Conservation (phyloP, 2,888 invertebrate species). For the Branchipolynoe longqiensis region DNA sequence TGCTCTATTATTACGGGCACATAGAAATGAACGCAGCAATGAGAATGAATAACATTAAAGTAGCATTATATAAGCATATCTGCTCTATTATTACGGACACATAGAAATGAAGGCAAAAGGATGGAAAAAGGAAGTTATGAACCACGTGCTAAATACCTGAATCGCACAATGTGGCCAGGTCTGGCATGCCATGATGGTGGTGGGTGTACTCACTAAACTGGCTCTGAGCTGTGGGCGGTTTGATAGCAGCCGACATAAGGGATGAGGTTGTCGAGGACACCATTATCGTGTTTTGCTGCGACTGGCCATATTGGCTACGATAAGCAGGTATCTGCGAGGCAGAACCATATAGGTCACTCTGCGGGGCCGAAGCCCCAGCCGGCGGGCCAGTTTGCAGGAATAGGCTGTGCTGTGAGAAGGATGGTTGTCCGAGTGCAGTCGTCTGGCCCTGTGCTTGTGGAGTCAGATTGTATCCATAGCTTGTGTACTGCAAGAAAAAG, state of each 20-base stretch:
- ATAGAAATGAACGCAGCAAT: too few species aligned
- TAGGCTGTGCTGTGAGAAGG: constrained; percentile 80
- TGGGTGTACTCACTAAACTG: constrained; percentile 64
- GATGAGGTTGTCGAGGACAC: constrained; percentile 92
- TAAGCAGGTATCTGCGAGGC: constrained; percentile 62
- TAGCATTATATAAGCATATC: not conserved
- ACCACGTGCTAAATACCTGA: constrained; percentile 36
- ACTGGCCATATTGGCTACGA: constrained; percentile 62
- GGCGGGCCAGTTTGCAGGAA: constrained; percentile 85
- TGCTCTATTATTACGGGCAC: too few species aligned
- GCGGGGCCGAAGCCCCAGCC: constrained; percentile 84
- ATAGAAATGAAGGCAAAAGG: not conserved
- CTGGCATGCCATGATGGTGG: constrained; percentile 29
- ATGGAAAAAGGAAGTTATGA: not conserved
- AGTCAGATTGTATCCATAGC: constrained; percentile 65
- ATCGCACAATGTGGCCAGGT: constrained; percentile 20
- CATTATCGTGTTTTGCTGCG: constrained; percentile 87
- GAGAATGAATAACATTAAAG: too few species aligned
- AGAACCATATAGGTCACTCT: constrained; percentile 85
- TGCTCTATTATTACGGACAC: too few species aligned
- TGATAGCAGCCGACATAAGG: constrained; percentile 93
- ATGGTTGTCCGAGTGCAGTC: constrained; percentile 32
- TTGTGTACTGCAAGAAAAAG: constrained; percentile 62
- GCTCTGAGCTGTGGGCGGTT: constrained; percentile 79
- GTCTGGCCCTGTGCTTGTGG: constrained; percentile 60